Evolutionary conservation across 2,113 vertebrate species (phyloP), one percentile per base, ranked within the genome.

Genomic region (Muntiacus muntjak): DNA sequence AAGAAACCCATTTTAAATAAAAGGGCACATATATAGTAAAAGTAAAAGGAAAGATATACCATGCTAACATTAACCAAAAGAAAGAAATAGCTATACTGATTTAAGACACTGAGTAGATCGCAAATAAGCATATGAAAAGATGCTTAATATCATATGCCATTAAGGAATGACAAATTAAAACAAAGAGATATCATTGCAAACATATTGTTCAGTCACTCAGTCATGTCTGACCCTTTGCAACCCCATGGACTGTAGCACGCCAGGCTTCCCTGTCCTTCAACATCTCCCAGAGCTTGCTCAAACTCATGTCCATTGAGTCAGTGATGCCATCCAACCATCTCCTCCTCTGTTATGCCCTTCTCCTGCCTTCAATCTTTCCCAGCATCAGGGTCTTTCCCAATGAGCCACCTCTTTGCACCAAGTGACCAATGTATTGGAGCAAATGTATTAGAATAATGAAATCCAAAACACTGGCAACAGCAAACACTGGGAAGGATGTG

Each of bases 1-100:
- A 71, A 45, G 28, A 78, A 85, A 25, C 21, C 7, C 47, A 67
- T 86, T 81, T 92, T 57, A 87, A 95, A 64, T 45, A 87, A 81
- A 95, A 58, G 17, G 23, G 55, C 26, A 50, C 14, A n/a, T 57
- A 60, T 85, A 43, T 26, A 52, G 23, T 87, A 25, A 92, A 95
- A 79, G 55, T 57, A 81, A 79, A 86, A 16, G 19, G 33, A 78
- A 78, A 3, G 1, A 78, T 45, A 83, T 23, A 40, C 15, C 11
- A 83, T 79, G 36, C 36, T 91, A 87, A 79, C 30, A 78, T n/a
- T 64, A 67, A 87, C 55, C 71, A 91, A 91, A 86, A 81, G 62
- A 79, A 30, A 11, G 1, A 7, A 81, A 14, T 47, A 50, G 16
- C 23, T 91, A 36, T 54, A 47, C n/a, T 91, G 43, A 57, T 78